Evolutionary conservation across 2,888 invertebrate genomes (phyloP).

Genomic region (Resseliella maxima): DNA sequence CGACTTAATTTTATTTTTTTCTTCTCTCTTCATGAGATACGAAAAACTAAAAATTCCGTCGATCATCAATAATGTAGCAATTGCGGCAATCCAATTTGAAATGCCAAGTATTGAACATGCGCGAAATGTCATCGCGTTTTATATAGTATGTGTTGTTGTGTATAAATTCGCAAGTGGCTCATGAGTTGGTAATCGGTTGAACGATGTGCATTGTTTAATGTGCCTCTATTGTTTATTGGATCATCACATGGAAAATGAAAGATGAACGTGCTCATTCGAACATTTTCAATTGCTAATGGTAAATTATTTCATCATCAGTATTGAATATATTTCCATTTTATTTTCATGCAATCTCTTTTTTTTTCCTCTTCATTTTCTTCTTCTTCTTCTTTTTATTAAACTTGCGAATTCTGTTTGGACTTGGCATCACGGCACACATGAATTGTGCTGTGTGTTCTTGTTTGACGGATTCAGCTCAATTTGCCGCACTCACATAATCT

Average conservation of each 20-base stretch:
- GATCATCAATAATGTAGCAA: conserved; percentile 44
- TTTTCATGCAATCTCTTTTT: not conserved
- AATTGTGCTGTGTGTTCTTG: conserved; percentile 12
- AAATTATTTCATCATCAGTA: conserved; percentile 42
- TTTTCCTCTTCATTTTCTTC: not conserved
- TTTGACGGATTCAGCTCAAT: conserved; percentile 45
- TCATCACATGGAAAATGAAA: conserved; percentile 22
- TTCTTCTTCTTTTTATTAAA: not conserved
- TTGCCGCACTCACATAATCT: conserved; percentile 35
- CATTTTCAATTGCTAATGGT: conserved; percentile 1
- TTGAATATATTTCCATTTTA: not conserved
- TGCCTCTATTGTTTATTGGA: conserved; percentile 34
- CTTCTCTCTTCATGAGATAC: not conserved
- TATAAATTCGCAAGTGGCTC: not conserved
- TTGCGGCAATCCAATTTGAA: conserved; percentile 45
- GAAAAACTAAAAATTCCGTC: not conserved
- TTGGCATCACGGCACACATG: too few relatives aligned
- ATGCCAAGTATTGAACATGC: conserved; percentile 12
- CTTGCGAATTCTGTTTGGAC: not conserved
- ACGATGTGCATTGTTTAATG: conserved; percentile 10
- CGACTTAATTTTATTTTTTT: not conserved
- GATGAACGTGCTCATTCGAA: not conserved
- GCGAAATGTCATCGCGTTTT: conserved; percentile 40
- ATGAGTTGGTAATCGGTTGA: not conserved
- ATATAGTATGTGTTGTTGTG: not conserved